Percentiles rank a stretch among this genome's conserved stretches.
These are phyloP conservation scores for Metellina segmentata DNA, from an alignment of 2,888 invertebrate species.

Conservation along the genomic window DNA sequence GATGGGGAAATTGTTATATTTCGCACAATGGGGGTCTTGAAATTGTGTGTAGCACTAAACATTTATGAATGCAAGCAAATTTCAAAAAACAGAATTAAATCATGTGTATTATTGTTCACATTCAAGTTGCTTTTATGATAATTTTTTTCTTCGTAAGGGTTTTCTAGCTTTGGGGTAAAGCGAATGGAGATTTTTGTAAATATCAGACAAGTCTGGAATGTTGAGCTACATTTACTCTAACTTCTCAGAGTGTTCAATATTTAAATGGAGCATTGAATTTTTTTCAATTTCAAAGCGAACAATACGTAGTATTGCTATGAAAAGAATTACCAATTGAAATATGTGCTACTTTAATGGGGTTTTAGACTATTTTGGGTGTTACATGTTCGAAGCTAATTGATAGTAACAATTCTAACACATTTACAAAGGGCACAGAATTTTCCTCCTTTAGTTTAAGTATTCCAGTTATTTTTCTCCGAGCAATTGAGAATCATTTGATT, in stretches of 20 bases:
- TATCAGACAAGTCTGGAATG: neutral
- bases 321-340: neutral
- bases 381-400: neutral
- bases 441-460: neutral
- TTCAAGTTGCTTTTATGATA: no score
- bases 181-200: neutral
- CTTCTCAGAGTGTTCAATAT: neutral
- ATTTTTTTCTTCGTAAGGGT: no score
- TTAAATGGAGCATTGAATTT: no score
- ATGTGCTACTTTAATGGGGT: neutral
- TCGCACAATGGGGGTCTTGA: no score
- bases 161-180: no score
- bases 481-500: no score
- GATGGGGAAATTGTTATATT: neutral
- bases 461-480: neutral
- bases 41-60: no score
- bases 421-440: neutral
- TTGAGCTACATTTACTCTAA: neutral
- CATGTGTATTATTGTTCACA: no score
- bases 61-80: no score
- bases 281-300: no score
- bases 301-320: neutral
- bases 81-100: no score
- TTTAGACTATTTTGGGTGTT: slow-evolving; percentile 6
- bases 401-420: neutral